phyloP scores from a whole-genome alignment of 1,140 invertebrate species.

The Holotrichia oblita region DNA sequence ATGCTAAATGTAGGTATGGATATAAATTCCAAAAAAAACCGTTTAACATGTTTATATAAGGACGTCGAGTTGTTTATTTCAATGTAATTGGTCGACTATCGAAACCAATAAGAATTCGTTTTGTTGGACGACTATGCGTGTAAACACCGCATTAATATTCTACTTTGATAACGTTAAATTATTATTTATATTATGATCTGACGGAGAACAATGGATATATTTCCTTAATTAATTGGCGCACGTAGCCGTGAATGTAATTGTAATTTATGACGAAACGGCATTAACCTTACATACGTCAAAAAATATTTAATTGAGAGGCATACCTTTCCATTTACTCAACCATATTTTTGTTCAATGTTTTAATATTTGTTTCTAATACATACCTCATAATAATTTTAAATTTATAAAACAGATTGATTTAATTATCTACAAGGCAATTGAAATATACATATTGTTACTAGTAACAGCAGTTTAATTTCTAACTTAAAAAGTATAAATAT shows the following conservation, averaged over 20 bases:
- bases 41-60: conserved; percentile 8
- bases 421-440: too few species aligned
- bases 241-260: conserved; percentile 3
- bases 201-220: conserved; percentile 16
- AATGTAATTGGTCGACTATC: conserved; percentile 12
- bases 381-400: too few species aligned
- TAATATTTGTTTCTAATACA: too few species aligned
- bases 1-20: background rate
- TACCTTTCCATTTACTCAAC: background rate
- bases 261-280: conserved; percentile 3
- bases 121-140: background rate
- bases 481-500: too few species aligned
- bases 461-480: too few species aligned
- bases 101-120: background rate
- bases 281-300: conserved; percentile 1
- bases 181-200: conserved; percentile 9
- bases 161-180: conserved; percentile 13
- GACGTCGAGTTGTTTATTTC: conserved; percentile 11
- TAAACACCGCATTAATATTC: conserved; percentile 5
- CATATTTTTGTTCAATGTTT: background rate
- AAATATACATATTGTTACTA: too few species aligned
- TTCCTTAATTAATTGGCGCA: conserved; percentile 20
- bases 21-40: background rate
- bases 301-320: conserved; percentile 9
- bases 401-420: too few species aligned